Base-by-base conservation (phyloP, 2,797 vertebrate species). In the Rhinogobio ventralis region DNA sequence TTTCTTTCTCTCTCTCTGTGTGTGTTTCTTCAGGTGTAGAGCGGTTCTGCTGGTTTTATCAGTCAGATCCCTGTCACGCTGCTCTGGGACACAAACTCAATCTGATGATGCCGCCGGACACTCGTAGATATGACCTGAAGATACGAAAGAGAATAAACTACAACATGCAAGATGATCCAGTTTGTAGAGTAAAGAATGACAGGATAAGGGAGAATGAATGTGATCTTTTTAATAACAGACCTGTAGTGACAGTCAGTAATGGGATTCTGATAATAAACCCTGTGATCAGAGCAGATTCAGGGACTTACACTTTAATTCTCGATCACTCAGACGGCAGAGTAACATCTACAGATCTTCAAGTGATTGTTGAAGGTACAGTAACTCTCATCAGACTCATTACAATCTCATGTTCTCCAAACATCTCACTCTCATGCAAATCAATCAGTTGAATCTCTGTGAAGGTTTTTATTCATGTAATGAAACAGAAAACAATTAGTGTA, bases 301-400 rank as follows among this genome's bases (percentile, higher is more conserved):
- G 85, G 25, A 57, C 0, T 51, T 86, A 86, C 60, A 74, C 7
- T 0, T 0, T 2, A 0, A 2, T n/a, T n/a, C 0, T 36, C 33
- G 4, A 5, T 6, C 4, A 42, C n/a, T 30, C n/a, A 11, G 0
- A 0, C 0, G 69, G 69, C 8, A 5, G 0, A 10, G 19, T 2
- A 36, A 5, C 0, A 19, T 0, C 0, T 49, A 9, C 8, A 23
- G 23, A 60, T 76, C 71, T 84, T 28, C 82, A 76, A 14, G 11
- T 84, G 9, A 69, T 17, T 66, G n/a, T 79, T 79, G 67, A 83
- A 83, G 81, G 81, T 86, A 73, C 13, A 78, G 60, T 15, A 36
- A 78, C 49, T 64, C 55, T 28, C 20, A 36, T 57, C 28, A 39
- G 30, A 55, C 46, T 74, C 25, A 30, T 69, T 42, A 46, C n/a